Conservation (phyloP, 1,140 invertebrate species). For the Scaptodrosophila lebanonensis region DNA sequence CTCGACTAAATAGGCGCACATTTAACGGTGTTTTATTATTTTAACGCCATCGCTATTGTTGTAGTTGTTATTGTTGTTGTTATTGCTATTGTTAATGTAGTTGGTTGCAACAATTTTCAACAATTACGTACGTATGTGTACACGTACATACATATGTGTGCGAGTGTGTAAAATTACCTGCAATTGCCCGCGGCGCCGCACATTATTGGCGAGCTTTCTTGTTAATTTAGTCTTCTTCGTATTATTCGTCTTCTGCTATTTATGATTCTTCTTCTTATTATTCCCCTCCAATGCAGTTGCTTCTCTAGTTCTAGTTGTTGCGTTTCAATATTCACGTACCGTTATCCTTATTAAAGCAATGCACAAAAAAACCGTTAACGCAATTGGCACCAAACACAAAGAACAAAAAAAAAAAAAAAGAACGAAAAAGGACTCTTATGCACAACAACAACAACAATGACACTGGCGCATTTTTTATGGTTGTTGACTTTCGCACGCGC, state of each 20-base stretch:
- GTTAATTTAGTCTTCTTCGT: too few species aligned
- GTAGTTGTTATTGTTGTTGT: not conserved
- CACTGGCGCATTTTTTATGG: slow-evolving; percentile 11
- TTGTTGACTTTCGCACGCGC: slow-evolving; percentile 33
- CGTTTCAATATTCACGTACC: too few species aligned
- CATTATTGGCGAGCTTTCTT: slow-evolving; percentile 15
- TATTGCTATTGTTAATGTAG: not conserved
- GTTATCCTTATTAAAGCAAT: slow-evolving; percentile 1
- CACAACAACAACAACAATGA: too few species aligned
- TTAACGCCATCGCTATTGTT: slow-evolving; percentile 11
- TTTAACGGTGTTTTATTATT: slow-evolving; percentile 43
- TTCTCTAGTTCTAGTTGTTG: not conserved
- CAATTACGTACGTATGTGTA: slow-evolving; percentile 19
- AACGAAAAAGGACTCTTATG: slow-evolving; percentile 12
- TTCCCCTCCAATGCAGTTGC: too few species aligned
- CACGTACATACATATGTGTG: too few species aligned
- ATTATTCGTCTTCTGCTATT: too few species aligned
- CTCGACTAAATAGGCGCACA: slow-evolving; percentile 27
- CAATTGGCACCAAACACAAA: not conserved
- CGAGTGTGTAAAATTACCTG: slow-evolving; percentile 26
- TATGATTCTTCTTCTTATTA: too few species aligned
- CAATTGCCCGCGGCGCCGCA: slow-evolving; percentile 18
- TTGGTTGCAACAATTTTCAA: slow-evolving; percentile 13
- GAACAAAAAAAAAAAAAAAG: not conserved
- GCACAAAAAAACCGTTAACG: not conserved